Evolutionary conservation across 1,140 invertebrate genomes (phyloP), one percentile per base, ranked within the genome.

Genomic region (Plodia interpunctella): DNA sequence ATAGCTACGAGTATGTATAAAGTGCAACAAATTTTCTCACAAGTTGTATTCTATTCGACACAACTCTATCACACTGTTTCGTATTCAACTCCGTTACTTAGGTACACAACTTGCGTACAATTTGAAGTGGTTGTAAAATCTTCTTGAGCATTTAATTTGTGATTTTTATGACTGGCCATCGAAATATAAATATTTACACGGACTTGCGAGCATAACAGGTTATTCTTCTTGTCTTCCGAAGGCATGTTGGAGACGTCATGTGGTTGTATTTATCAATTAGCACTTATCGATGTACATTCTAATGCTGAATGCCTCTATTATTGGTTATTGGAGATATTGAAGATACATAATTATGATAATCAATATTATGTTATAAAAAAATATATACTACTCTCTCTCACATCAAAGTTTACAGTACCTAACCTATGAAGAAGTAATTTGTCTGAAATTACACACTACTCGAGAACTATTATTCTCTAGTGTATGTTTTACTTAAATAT

Each of bases 241-340:
- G 62, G 56, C 52, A 61, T 56, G 59, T 52, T 11, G 35, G 19
- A 63, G 64, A 68, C 72, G 68, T 75, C 70, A 70, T 55, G 60
- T 54, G 62, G 44, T 67, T 66, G 65, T 64, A 65, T 32, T 64
- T 69, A 71, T 57, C 64, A 65, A 71, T 76, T 76, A 63, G 44
- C 73, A 68, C 65, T 52, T 61, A 44, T 50, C 35, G 28, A 15
- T 44, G 38, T 44, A 44, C 38, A 44, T 44, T 15, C 38, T 44
- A 44, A 44, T 44, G n/a, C 13, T 44, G 38, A 44, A 44, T 44
- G 10, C 6, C n/a, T 38, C 35, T n/a, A n/a, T n/a, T n/a, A n/a
- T n/a, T n/a, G n/a, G n/a, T n/a, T n/a, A 10, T 15, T 15, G 38
- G n/a, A 44, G 10, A 44, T 44, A 15, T 44, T 44, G 38, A 44